Evolutionary conservation across 92 coral and sea anemone species (phyloP).

Genomic region (Parazoanthus swiftii): DNA sequence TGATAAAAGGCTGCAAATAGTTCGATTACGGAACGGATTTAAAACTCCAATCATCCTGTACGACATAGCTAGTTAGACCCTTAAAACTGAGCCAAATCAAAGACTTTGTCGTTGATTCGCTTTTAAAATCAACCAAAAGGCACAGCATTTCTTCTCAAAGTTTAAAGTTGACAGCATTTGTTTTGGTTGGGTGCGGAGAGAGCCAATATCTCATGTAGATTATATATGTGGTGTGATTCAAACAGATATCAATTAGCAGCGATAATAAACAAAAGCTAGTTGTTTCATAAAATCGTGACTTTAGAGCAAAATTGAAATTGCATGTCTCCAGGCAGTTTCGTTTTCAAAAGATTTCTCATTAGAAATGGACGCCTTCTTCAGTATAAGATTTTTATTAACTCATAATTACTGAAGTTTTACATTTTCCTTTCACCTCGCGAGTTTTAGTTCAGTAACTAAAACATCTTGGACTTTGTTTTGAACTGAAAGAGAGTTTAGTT

Average conservation of each 20-base stretch:
- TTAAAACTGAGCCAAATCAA: neutral
- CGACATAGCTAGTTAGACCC: neutral
- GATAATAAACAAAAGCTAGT: neutral
- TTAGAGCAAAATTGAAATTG: neutral
- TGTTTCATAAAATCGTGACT: neutral
- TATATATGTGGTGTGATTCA: neutral
- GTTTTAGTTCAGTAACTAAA: neutral
- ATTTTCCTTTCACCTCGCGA: constrained; percentile 5
- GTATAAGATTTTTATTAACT: neutral
- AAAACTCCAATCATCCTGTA: neutral
- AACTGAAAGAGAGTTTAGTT: no score
- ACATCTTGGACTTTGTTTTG: neutral
- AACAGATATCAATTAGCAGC: neutral
- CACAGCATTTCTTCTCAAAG: neutral
- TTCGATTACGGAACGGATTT: neutral
- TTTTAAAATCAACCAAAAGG: no score
- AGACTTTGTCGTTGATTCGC: neutral
- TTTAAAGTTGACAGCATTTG: neutral
- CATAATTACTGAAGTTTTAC: constrained; percentile 15
- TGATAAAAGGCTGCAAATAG: constrained; percentile 12
- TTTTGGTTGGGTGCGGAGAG: neutral
- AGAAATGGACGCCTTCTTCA: constrained; percentile 35
- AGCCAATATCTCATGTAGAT: neutral
- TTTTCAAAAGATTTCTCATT: constrained; percentile 20
- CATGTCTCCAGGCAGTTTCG: constrained; percentile 27